Percentiles rank a stretch among this genome's conserved stretches.
phyloP scores from a whole-genome alignment of 2,113 vertebrate species.

The Rhinopomastus cyanomelas region DNA sequence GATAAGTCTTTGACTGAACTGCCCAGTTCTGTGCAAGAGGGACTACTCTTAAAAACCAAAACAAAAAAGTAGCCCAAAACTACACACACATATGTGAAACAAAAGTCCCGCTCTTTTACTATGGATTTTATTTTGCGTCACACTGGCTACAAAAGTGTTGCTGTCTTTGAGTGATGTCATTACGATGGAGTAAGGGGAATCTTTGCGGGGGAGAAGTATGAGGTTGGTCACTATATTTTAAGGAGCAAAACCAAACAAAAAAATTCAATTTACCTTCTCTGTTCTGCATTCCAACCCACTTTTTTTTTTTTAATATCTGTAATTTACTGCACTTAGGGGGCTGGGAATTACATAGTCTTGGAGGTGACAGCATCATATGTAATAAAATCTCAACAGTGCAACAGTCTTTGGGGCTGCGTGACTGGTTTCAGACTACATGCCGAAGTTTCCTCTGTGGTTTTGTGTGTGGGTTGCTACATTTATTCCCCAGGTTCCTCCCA shows the following conservation, averaged over 20 bases:
- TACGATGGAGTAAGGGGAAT: neutral
- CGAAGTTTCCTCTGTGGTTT: constrained; percentile 62
- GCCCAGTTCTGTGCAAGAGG: constrained; percentile 69
- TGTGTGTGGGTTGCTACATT: constrained; percentile 63
- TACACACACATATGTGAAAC: neutral
- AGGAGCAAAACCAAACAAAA: constrained; percentile 26
- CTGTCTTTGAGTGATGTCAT: neutral
- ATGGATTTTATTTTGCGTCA: constrained; percentile 10
- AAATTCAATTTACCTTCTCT: neutral
- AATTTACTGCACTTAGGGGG: neutral
- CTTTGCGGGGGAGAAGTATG: neutral
- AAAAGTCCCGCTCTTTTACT: neutral
- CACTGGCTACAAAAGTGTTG: neutral
- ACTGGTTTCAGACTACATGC: constrained; percentile 47
- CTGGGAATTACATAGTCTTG: constrained; percentile 19
- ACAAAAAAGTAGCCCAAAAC: neutral
- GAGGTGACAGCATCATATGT: constrained; percentile 33
- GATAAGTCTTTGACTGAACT: constrained; percentile 83
- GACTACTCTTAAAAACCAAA: constrained; percentile 24
- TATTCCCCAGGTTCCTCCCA: constrained; percentile 67
- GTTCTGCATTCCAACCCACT: neutral
- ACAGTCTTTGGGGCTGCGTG: constrained; percentile 39
- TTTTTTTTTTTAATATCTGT: neutral
- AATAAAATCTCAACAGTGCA: constrained; percentile 39
- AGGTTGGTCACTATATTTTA: constrained; percentile 6